Evolutionary conservation across 2,888 invertebrate genomes (phyloP), one percentile per base, ranked within the genome.

Genomic region (Glyphotaelius pellucidus): DNA sequence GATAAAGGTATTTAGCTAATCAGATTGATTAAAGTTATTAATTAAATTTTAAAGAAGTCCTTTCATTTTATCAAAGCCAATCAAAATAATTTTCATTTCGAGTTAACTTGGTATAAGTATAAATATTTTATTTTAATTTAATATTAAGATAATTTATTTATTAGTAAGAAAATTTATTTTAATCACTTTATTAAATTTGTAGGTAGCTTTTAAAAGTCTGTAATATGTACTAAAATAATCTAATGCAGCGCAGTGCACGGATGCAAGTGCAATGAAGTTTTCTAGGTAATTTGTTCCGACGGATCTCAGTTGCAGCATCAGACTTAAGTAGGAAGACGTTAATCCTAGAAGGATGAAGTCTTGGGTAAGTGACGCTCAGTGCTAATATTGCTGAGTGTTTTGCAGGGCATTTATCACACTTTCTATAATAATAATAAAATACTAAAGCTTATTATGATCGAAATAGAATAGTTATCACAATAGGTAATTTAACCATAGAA

Each of bases 261-360:
- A 83, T 1, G 83, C 9, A 30, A 83, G 35, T 83, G 25, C 83
- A 25, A 19, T 35, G 83, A 83, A 83, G 83, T 83, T 31, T 35
- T 35, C 83, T 7, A n/a, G 3, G 85, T 86, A 86, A 86, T 86
- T 86, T 86, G 85, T 86, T 86, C 47, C 47, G 85, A 12, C n/a
- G 42, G 25, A n/a, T 38, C 85, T 38, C 32, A 32, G 35, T 32
- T n/a, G n/a, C 25, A n/a, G n/a, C 38, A 47, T 30, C n/a, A 19
- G 9, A 42, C 85, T 86, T 38, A 25, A 38, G 85, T 86, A 47
- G 47, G 85, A 35, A 47, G 85, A 86, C 85, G 42, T 47, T 86
- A n/a, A 86, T 86, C 85, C 85, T n/a, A 47, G 42, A 42, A 86
- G n/a, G 85, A 86, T 86, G 19, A 86, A 47, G 85, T 81, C 30